phyloP scores from a whole-genome alignment of 1,140 invertebrate species.

The silkworm (Bombyx mori) region DNA sequence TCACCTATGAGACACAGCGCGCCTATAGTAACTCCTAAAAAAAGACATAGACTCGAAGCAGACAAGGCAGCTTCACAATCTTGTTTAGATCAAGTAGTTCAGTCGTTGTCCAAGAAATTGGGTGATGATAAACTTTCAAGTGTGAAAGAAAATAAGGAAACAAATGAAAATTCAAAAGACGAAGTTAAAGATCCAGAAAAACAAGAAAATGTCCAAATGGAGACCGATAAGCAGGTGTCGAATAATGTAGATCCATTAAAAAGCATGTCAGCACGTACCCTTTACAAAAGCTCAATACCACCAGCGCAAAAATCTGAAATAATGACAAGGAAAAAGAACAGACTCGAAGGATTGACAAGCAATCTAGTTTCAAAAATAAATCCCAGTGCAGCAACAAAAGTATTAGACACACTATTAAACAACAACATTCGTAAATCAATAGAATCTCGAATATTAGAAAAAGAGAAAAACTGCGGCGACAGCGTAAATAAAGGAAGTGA shows the following conservation, averaged over 20 bases:
- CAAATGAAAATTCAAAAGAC: conserved; percentile 36
- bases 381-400: conserved; percentile 66
- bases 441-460: conserved; percentile 67
- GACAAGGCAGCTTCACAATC: conserved; percentile 53
- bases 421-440: conserved; percentile 70
- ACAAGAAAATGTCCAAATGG: conserved; percentile 15
- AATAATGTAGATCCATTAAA: conserved; percentile 50
- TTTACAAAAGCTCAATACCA: conserved; percentile 60
- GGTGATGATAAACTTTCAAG: conserved; percentile 50
- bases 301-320: conserved; percentile 68
- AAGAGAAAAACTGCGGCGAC: conserved; percentile 49
- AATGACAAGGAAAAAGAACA: conserved; percentile 72
- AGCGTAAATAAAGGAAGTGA: conserved; percentile 34
- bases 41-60: conserved; percentile 69
- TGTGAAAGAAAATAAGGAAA: conserved; percentile 39
- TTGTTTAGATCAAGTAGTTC: conserved; percentile 62
- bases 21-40: conserved; percentile 71
- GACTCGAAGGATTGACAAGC: conserved; percentile 72
- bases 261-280: conserved; percentile 55
- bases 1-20: conserved; percentile 50
- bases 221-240: conserved; percentile 21
- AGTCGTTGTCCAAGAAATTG: conserved; percentile 65
- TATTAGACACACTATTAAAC: conserved; percentile 65
- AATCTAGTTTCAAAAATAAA: conserved; percentile 71
- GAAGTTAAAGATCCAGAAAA: conserved; percentile 36